Base-by-base conservation (phyloP, 2,888 invertebrate species). In the Leucophora obtusa region DNA sequence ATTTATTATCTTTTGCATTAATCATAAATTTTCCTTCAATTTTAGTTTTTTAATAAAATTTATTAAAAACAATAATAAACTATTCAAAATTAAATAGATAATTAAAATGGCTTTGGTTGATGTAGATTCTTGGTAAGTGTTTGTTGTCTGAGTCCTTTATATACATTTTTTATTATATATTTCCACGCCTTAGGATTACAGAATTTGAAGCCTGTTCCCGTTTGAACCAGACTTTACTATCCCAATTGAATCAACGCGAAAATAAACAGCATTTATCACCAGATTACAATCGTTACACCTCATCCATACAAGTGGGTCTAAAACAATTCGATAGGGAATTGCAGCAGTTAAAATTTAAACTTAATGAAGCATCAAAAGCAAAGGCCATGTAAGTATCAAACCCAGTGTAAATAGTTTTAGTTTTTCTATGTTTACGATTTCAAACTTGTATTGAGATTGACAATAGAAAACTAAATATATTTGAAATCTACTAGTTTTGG, bases 151-250 rank as follows among this genome's bases (percentile, higher is more conserved):
- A 5, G 5, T n/a, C n/a, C 9, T 53, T 11, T 65, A 43, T 14
- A 43, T 11, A 14, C 8, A 43, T 35, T 24, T 28, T 38, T 3
- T 11, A 38, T 11, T 38, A 38, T 11, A 2, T 11, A 38, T 11
- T 38, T 38, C 38, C 38, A 11, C 10, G 33, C 82, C 86, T 51
- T 80, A 94, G 94, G 94, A 89, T 93, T 14, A 87, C 91, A 0
- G 94, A 94, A 86, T 92, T 93, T 87, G 94, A 94, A 84, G 92
- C 93, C 0, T 94, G 94, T 84, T 93, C 94, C 84, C 92, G 92
- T 78, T 87, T 94, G 21, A 92, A 92, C 84, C 91, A 93, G 58
- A 92, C 93, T 83, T 93, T 94, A 60, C 92, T 93, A 90, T 92
- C 92, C 75, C 92, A 93, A 85, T 85, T 94, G 9, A 92, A 92